Percentiles rank a stretch among this genome's conserved stretches.
Evolutionary conservation across 2,797 vertebrate species (phyloP).

Genomic region (Australoheros facetus): DNA sequence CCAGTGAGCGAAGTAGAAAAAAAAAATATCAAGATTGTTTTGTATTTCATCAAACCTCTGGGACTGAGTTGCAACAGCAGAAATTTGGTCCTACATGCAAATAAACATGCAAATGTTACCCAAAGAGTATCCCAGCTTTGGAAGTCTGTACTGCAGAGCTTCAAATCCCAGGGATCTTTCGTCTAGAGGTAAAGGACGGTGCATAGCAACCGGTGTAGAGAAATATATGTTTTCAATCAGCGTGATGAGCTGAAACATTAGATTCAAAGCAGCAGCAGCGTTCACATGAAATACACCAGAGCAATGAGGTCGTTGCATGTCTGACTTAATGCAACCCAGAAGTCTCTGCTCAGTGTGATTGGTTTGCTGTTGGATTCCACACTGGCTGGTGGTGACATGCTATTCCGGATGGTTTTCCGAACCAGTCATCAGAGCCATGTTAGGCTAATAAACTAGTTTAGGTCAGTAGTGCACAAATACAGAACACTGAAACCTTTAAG

Average conservation of each 20-base stretch:
- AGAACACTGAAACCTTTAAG: not conserved
- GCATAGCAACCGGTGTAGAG: constrained; percentile 1
- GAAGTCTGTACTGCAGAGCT: not conserved
- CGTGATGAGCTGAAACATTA: constrained; percentile 55
- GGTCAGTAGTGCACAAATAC: not conserved
- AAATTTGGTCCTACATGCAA: constrained; percentile 30
- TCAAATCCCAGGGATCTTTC: not conserved
- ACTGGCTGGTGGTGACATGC: constrained; percentile 48
- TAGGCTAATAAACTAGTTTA: constrained; percentile 37
- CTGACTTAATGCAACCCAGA: constrained; percentile 72
- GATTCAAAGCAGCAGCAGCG: constrained; percentile 52
- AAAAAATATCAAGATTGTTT: constrained; percentile 1
- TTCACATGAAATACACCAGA: constrained; percentile 61
- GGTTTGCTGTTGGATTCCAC: constrained; percentile 49
- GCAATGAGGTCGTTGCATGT: constrained; percentile 39
- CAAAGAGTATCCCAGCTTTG: not conserved
- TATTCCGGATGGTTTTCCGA: constrained; percentile 53
- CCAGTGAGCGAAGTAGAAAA: not conserved
- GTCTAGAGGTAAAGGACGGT: constrained; percentile 8
- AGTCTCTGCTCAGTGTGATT: constrained; percentile 34
- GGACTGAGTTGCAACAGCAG: not conserved
- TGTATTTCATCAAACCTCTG: constrained; percentile 25
- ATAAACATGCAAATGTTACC: constrained; percentile 43
- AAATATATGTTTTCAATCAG: constrained; percentile 62
- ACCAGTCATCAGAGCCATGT: constrained; percentile 35